Evolutionary conservation across 2,888 invertebrate species (phyloP).

Genomic region (Isoperla grammatica): DNA sequence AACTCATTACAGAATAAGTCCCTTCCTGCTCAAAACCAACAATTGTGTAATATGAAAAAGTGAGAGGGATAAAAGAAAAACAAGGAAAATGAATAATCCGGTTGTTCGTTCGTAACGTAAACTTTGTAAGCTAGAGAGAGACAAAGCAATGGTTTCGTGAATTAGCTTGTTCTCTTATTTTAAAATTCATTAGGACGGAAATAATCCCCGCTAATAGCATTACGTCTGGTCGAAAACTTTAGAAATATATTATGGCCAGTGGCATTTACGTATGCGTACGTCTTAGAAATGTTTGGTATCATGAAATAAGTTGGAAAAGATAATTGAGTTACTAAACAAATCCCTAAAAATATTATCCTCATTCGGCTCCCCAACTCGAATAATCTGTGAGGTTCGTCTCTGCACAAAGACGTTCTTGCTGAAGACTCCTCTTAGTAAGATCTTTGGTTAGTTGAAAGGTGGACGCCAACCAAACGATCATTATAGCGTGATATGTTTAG

Average conservation of each 20-base stretch:
- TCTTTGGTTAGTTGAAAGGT: no score
- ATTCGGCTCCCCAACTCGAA: no score
- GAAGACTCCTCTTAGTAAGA: no score
- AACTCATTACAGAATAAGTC: conserved; percentile 23
- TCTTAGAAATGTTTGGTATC: no score
- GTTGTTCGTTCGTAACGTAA: neutral
- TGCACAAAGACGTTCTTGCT: no score
- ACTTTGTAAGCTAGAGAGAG: neutral
- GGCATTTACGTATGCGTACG: no score
- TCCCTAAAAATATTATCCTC: no score
- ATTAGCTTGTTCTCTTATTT: conserved; percentile 17
- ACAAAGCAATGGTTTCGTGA: neutral
- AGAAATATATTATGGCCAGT: conserved; percentile 9
- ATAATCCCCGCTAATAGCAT: conserved; percentile 24
- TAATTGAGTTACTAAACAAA: no score
- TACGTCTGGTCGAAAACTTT: conserved; percentile 8
- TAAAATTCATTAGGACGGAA: conserved; percentile 22
- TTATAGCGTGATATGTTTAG: no score
- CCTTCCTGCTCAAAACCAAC: conserved; percentile 18
- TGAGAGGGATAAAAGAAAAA: conserved; percentile 22
- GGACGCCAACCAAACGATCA: no score
- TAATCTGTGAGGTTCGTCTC: no score
- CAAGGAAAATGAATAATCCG: conserved; percentile 14
- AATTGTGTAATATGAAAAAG: conserved; percentile 22
- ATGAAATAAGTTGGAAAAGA: no score